phyloP scores from a whole-genome alignment of 2,888 invertebrate genomes.

The Aplocera efformata region DNA sequence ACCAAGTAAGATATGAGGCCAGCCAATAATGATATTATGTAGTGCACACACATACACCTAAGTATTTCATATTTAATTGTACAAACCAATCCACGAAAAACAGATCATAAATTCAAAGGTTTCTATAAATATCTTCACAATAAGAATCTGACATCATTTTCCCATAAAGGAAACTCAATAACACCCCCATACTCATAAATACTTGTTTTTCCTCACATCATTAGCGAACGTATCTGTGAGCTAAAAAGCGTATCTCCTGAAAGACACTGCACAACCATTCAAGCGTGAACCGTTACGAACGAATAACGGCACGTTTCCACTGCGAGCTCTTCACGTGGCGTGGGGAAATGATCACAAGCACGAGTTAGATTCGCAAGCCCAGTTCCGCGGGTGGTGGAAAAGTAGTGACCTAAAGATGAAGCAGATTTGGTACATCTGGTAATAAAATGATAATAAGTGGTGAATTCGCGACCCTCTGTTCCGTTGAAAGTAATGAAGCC shows the following conservation, averaged over 20 bases:
- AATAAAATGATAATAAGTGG: too few species aligned
- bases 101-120: too few species aligned
- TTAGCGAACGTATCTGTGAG: conserved; percentile 6
- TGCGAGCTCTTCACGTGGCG: not conserved
- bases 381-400: too few species aligned
- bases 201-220: conserved; percentile 12
- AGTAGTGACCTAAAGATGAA: too few species aligned
- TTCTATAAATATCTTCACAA: not conserved
- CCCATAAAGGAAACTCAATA: conserved; percentile 1
- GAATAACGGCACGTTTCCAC: conserved; percentile 2
- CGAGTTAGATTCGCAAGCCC: not conserved
- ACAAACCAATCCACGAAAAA: too few species aligned
- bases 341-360: not conserved
- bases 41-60: too few species aligned
- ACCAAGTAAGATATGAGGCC: too few species aligned
- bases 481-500: too few species aligned
- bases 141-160: not conserved
- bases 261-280: conserved; percentile 8
- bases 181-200: conserved; percentile 3
- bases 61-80: too few species aligned
- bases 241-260: conserved; percentile 3
- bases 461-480: too few species aligned
- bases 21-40: too few species aligned
- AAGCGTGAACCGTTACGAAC: conserved; percentile 7
- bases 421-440: too few species aligned